Evolutionary conservation across 2,797 vertebrate genomes (phyloP).

Genomic region (Selene dorsalis): DNA sequence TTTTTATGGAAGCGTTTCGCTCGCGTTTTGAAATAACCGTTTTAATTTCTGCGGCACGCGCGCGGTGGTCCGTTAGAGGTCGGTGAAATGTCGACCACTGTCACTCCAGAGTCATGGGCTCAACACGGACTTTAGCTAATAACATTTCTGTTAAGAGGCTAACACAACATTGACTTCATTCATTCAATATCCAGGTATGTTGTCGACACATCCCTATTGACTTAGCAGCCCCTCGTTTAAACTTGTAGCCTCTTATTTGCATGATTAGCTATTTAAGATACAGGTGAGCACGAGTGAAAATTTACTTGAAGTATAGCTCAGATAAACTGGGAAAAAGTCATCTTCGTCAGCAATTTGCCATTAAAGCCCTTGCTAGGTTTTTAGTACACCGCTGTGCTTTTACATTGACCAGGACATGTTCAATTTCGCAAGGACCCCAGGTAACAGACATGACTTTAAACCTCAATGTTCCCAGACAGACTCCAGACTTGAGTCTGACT

Average conservation of each 20-base stretch:
- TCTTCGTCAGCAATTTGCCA: background rate
- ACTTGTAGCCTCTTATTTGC: background rate
- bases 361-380: background rate
- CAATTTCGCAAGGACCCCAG: background rate
- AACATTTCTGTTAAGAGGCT: constrained; percentile 55
- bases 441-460: background rate
- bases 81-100: constrained; percentile 58
- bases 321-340: background rate
- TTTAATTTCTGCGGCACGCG: constrained; percentile 10
- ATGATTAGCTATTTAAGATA: background rate
- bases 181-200: constrained; percentile 66
- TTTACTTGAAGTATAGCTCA: constrained; percentile 7
- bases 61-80: constrained; percentile 44
- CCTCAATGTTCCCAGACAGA: background rate
- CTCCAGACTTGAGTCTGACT: background rate
- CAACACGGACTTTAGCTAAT: constrained; percentile 62
- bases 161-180: constrained; percentile 61
- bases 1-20: constrained; percentile 10
- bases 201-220: background rate
- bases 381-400: background rate
- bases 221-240: background rate
- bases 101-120: constrained; percentile 78
- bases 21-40: background rate
- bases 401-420: background rate
- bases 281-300: constrained; percentile 10